These are phyloP conservation scores for Megaptera novaeangliae DNA, from an alignment of 2,113 vertebrate species.

Conservation along the genomic window DNA sequence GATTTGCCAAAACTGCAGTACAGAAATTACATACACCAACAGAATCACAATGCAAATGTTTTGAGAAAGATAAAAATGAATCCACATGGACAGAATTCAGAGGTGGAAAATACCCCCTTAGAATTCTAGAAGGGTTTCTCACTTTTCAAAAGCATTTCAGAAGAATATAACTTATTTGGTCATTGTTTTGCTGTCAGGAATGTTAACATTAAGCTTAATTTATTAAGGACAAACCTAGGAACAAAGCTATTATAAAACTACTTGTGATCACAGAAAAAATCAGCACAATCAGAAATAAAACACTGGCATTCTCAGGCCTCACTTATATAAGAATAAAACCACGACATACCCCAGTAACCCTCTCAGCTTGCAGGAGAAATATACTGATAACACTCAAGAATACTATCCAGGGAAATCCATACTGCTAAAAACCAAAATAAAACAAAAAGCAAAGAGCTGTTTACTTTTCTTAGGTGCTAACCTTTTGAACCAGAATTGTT, in stretches of 20 bases:
- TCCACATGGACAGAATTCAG: background rate
- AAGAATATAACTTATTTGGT: background rate
- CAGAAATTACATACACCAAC: background rate
- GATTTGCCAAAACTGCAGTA: background rate
- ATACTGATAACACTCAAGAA: background rate
- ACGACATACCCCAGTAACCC: background rate
- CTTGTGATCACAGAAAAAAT: background rate
- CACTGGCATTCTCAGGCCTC: background rate
- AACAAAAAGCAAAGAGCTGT: background rate
- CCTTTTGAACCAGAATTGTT: background rate
- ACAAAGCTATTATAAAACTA: constrained; percentile 3
- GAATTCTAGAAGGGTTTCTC: background rate
- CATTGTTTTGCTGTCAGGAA: background rate
- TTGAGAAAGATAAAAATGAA: background rate
- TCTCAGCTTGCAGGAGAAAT: background rate
- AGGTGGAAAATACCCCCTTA: background rate
- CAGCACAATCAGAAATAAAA: background rate
- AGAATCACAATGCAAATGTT: background rate
- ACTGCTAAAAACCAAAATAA: background rate
- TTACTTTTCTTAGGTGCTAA: background rate
- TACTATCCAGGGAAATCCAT: background rate
- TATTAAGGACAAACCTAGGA: background rate
- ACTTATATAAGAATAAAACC: background rate
- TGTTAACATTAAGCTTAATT: background rate
- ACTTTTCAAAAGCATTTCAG: background rate